Evolutionary conservation across 2,113 vertebrate genomes (phyloP).

Genomic region (Colius striatus): DNA sequence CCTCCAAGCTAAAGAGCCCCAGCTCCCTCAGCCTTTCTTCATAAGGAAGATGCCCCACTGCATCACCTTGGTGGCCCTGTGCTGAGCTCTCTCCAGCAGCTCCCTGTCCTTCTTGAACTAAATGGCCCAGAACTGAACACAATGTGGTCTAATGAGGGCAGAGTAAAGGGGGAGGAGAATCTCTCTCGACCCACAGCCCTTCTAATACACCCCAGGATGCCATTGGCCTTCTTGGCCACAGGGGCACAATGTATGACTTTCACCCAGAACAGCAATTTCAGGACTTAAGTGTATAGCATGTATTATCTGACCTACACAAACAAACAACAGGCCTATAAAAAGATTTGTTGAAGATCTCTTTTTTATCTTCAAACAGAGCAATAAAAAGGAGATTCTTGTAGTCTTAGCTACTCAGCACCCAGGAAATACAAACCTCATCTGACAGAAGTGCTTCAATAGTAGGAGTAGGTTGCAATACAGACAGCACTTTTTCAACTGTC

Average conservation of each 20-base stretch:
- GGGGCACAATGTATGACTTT: neutral
- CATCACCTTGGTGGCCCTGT: no score
- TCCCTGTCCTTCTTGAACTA: no score
- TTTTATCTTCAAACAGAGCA: neutral
- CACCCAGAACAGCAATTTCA: neutral
- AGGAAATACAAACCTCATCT: neutral
- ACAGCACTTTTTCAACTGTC: neutral
- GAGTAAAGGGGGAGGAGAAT: no score
- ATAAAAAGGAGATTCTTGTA: neutral
- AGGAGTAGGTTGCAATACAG: neutral
- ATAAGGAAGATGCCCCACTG: no score
- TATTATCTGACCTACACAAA: neutral
- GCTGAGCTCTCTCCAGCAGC: no score
- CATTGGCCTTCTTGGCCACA: no score
- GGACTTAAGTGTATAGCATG: neutral
- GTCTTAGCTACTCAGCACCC: neutral
- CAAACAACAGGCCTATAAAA: neutral
- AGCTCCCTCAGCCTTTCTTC: no score
- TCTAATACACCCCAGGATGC: no score
- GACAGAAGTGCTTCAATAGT: neutral
- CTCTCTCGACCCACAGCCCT: no score
- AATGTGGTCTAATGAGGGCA: no score
- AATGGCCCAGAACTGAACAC: no score
- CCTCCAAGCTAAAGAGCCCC: no score
- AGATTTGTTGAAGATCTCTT: neutral